Conservation (phyloP, 2,113 vertebrate genomes). For the Willisornis vidua region DNA sequence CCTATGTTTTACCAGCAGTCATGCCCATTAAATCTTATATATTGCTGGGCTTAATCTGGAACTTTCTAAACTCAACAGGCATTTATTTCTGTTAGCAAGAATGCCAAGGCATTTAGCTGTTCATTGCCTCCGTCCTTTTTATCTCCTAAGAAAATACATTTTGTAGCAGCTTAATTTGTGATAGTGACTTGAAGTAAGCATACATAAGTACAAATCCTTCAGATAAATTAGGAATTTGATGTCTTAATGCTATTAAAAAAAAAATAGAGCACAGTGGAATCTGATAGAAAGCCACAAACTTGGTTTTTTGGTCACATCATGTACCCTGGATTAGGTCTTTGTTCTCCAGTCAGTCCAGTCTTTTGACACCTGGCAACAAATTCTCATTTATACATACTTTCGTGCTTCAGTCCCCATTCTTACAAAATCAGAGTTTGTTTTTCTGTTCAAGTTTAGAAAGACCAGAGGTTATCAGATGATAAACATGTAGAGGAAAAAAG, state of each 20-base stretch:
- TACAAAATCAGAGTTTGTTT: not conserved
- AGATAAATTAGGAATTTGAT: not conserved
- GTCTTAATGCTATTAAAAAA: not conserved
- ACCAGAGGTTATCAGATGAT: not conserved
- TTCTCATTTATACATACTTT: not conserved
- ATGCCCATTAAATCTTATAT: constrained; percentile 26
- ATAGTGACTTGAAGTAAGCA: constrained; percentile 39
- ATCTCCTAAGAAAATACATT: not conserved
- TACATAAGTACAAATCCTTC: not conserved
- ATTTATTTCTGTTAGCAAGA: not conserved
- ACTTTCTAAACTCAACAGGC: not conserved
- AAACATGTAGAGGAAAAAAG: not conserved
- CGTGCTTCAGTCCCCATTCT: not conserved
- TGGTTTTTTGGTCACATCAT: not conserved
- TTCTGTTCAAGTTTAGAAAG: not conserved
- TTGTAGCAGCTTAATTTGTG: constrained; percentile 19
- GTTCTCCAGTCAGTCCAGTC: not conserved
- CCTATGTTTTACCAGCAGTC: not conserved
- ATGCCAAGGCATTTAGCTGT: not conserved
- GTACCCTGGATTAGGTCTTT: not conserved
- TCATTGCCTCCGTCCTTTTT: not conserved
- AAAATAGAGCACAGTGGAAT: not conserved
- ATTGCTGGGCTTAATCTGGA: not conserved
- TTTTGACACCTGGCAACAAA: not conserved
- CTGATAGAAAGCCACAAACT: not conserved